phyloP scores from a whole-genome alignment of 2,888 invertebrate species.

The Ethmia dodecea region DNA sequence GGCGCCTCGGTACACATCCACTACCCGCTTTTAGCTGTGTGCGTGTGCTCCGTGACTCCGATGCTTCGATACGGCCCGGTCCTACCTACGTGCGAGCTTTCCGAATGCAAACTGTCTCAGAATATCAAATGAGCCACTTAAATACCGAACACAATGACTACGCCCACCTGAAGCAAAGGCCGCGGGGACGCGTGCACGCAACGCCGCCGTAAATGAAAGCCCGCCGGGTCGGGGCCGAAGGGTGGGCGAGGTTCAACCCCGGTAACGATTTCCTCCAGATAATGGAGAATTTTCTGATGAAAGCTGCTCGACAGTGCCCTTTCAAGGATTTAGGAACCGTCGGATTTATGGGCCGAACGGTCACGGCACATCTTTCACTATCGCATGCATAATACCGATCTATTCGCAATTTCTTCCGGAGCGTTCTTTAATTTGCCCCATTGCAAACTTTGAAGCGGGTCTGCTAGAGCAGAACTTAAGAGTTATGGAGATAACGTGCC shows the following conservation, averaged over 20 bases:
- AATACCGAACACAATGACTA: conserved; percentile 71
- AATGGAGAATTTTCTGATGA: conserved; percentile 74
- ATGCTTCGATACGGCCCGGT: conserved; percentile 48
- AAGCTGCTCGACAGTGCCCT: conserved; percentile 65
- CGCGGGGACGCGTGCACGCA: conserved; percentile 71
- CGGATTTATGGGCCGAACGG: conserved; percentile 60
- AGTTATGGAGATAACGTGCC: conserved; percentile 52
- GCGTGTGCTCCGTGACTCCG: conserved; percentile 39
- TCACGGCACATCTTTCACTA: conserved; percentile 48
- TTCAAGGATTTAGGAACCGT: conserved; percentile 65
- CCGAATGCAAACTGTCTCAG: conserved; percentile 72
- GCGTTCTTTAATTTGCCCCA: conserved; percentile 30
- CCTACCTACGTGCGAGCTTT: conserved; percentile 61
- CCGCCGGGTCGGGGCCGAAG: conserved; percentile 54
- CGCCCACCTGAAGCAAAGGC: conserved; percentile 73
- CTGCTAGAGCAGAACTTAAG: conserved; percentile 31
- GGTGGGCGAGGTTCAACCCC: conserved; percentile 64
- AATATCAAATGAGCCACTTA: conserved; percentile 77
- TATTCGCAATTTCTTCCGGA: conserved; percentile 29
- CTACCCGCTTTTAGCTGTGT: conserved; percentile 19
- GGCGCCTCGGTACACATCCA: conserved; percentile 24
- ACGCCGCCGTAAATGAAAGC: conserved; percentile 68
- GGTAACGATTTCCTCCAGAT: conserved; percentile 75
- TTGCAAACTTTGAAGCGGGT: conserved; percentile 37
- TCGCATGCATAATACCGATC: conserved; percentile 49